Conservation (phyloP, 2,797 vertebrate genomes). For the Micromesistius poutassou region DNA sequence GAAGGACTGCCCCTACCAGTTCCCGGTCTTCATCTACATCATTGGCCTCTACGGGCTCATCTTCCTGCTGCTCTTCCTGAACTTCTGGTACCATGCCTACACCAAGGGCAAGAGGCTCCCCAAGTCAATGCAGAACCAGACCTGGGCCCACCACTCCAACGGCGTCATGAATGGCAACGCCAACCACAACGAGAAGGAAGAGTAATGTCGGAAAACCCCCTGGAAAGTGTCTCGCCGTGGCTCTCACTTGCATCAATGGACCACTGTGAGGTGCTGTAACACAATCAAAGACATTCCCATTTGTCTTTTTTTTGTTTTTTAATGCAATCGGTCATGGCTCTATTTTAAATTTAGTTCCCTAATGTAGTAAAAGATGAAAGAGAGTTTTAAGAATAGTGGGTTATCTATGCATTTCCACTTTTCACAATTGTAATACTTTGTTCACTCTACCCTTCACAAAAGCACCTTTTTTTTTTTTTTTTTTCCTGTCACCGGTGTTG, state of each 20-base stretch:
- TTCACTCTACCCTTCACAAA: not conserved
- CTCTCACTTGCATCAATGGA: conserved; percentile 27
- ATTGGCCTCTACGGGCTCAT: conserved; percentile 82
- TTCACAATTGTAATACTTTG: not conserved
- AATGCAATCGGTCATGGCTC: not conserved
- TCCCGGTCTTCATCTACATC: conserved; percentile 89
- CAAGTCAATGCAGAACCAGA: conserved; percentile 77
- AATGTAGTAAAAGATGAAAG: not conserved
- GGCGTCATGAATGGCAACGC: conserved; percentile 70
- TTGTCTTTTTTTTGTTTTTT: conserved; percentile 7
- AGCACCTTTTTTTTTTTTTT: not conserved
- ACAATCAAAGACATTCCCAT: conserved; percentile 16
- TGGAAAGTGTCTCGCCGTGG: conserved; percentile 19
- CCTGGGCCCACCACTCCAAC: conserved; percentile 65
- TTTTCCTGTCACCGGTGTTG: not conserved
- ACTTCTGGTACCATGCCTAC: conserved; percentile 97
- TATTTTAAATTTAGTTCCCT: not conserved
- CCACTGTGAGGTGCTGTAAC: conserved; percentile 20
- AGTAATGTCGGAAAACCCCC: conserved; percentile 43
- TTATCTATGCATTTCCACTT: not conserved
- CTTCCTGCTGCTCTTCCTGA: conserved; percentile 90
- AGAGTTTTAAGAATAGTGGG: conserved; percentile 2
- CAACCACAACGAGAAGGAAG: conserved; percentile 58
- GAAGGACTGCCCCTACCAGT: conserved; percentile 87
- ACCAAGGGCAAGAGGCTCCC: conserved; percentile 92